Percentiles rank a stretch among this genome's conserved stretches.
Conservation (phyloP, 2,888 invertebrate genomes). For the Tenthredo livida region DNA sequence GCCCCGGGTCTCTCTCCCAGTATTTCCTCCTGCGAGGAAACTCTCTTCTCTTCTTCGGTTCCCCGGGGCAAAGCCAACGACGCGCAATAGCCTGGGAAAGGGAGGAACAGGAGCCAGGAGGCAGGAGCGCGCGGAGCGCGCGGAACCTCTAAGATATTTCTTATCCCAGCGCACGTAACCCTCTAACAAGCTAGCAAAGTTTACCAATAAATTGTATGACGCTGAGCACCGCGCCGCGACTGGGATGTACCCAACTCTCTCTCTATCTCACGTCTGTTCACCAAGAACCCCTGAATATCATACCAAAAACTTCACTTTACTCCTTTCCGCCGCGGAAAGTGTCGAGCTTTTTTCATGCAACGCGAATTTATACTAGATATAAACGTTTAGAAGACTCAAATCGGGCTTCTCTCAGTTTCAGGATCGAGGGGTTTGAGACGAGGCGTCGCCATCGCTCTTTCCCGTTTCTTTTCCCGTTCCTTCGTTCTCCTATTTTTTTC, state of each 20-base stretch:
- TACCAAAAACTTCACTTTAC: conserved; percentile 53
- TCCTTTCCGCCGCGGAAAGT: not conserved
- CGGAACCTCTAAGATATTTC: conserved; percentile 70
- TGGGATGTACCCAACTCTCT: conserved; percentile 41
- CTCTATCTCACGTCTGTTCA: not conserved
- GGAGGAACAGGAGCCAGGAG: conserved; percentile 48
- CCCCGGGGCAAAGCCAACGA: conserved; percentile 43
- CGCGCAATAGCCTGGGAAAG: conserved; percentile 48
- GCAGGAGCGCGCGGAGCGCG: conserved; percentile 23
- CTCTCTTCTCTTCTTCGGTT: conserved; percentile 25
- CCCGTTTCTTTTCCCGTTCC: not conserved
- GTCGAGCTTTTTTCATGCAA: not conserved
- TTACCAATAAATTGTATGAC: conserved; percentile 78
- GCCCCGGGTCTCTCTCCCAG: conserved; percentile 53
- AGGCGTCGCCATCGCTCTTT: conserved; percentile 12
- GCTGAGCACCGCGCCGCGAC: conserved; percentile 68
- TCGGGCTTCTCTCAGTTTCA: not conserved
- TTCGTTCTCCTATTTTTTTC: not conserved
- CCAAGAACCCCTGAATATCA: conserved; percentile 68
- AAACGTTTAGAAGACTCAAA: not conserved
- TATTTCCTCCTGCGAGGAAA: not conserved
- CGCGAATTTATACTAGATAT: not conserved
- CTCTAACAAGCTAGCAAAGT: conserved; percentile 78
- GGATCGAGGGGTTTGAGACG: not conserved
- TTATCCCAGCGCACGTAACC: conserved; percentile 77